These are phyloP conservation scores for Cathartes aura DNA, from an alignment of 2,113 vertebrate genomes.

Conservation along the genomic window DNA sequence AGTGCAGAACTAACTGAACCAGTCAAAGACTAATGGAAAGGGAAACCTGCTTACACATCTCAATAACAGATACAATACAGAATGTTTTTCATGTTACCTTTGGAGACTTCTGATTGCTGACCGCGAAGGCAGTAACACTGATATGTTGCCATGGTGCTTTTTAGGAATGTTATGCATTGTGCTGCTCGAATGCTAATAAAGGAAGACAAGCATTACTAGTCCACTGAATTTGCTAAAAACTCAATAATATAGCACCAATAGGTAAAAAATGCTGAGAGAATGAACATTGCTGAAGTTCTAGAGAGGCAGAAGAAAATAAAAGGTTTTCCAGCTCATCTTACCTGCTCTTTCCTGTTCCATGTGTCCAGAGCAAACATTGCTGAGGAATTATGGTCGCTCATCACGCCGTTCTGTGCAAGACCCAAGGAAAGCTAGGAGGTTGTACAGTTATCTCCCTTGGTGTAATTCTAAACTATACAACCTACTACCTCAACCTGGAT, in stretches of 20 bases:
- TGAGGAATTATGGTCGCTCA: slow-evolving; percentile 60
- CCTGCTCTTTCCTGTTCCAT: slow-evolving; percentile 64
- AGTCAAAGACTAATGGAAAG: neutral
- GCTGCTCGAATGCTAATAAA: neutral
- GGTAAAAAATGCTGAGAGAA: neutral
- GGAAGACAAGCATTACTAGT: slow-evolving; percentile 5
- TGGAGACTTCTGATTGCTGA: slow-evolving; percentile 19
- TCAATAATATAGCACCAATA: neutral
- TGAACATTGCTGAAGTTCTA: neutral
- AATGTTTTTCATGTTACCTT: slow-evolving; percentile 14
- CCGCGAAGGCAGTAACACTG: neutral
- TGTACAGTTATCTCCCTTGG: slow-evolving; percentile 99
- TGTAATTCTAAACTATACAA: slow-evolving; percentile 99
- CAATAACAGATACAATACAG: neutral
- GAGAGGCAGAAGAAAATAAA: neutral
- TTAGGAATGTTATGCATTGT: neutral
- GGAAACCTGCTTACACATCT: neutral
- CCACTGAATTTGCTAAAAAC: neutral
- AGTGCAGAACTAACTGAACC: neutral
- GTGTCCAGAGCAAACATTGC: slow-evolving; percentile 53
- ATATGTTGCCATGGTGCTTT: slow-evolving; percentile 36
- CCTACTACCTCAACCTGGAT: slow-evolving; percentile 99
- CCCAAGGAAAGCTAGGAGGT: slow-evolving; percentile 99
- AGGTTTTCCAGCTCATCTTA: slow-evolving; percentile 67
- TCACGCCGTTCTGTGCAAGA: slow-evolving; percentile 78